These are phyloP conservation scores for Arctia plantaginis DNA, from an alignment of 2,888 invertebrate genomes.

Conservation along the genomic window DNA sequence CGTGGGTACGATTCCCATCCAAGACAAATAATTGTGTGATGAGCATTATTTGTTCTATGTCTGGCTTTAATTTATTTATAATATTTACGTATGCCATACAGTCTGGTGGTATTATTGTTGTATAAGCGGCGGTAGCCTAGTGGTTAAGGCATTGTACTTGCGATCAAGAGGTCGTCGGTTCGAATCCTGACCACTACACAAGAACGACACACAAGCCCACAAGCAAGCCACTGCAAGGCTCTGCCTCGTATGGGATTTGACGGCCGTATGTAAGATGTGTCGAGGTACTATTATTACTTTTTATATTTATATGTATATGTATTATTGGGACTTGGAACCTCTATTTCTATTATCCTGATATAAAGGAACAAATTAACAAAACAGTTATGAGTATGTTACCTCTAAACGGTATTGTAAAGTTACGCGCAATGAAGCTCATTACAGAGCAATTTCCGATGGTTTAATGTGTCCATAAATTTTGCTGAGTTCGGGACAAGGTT, in stretches of 20 bases:
- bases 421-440: conserved; percentile 59
- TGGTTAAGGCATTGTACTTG: no score
- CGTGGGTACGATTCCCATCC: no score
- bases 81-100: background rate
- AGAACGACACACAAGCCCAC: no score
- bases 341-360: conserved; percentile 1
- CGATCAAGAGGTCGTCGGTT: no score
- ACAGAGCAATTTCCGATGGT: conserved; percentile 59
- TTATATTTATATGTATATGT: background rate
- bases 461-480: conserved; percentile 71
- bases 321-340: background rate
- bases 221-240: no score
- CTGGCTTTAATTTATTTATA: background rate
- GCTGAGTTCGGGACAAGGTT: conserved; percentile 63
- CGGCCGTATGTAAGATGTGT: background rate
- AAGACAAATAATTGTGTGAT: no score
- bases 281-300: background rate
- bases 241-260: background rate
- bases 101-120: no score
- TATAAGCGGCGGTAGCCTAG: no score
- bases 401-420: conserved; percentile 52
- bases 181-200: no score
- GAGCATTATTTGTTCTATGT: no score
- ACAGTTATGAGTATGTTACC: conserved; percentile 36
- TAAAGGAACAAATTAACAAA: conserved; percentile 24